These are phyloP conservation scores for Microtus montanus DNA, from an alignment of 2,113 vertebrate genomes.

Conservation along the genomic window DNA sequence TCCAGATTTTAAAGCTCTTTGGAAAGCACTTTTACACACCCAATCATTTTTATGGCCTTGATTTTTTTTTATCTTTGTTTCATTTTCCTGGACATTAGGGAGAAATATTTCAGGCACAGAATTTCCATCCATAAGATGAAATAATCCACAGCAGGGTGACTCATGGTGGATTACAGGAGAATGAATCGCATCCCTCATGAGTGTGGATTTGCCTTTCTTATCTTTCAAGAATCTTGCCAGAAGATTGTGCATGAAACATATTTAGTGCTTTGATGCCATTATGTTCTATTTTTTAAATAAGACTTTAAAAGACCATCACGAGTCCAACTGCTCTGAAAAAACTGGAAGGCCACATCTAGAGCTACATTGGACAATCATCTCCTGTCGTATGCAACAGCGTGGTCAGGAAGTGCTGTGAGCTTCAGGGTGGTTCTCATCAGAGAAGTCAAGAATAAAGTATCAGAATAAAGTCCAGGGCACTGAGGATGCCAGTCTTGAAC, in stretches of 20 bases:
- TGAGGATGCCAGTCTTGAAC: not conserved
- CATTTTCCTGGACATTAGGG: not conserved
- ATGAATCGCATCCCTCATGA: not conserved
- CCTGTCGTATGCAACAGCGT: too few species aligned
- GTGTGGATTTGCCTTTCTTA: constrained; percentile 34
- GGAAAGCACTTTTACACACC: not conserved
- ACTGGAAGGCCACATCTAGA: not conserved
- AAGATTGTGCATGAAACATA: not conserved
- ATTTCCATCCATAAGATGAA: not conserved
- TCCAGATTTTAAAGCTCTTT: not conserved
- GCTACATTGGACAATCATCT: constrained; percentile 9
- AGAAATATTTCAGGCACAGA: not conserved
- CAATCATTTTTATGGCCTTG: not conserved
- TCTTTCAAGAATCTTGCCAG: not conserved
- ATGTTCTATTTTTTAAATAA: constrained; percentile 52
- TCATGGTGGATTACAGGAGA: not conserved
- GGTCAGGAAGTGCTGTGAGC: not conserved
- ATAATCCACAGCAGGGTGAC: not conserved
- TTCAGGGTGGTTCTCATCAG: not conserved
- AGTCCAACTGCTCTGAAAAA: not conserved
- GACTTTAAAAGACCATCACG: constrained; percentile 22
- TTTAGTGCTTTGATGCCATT: constrained; percentile 13
- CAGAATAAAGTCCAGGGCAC: not conserved
- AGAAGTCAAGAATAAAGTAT: not conserved
- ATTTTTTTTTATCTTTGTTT: not conserved